Percentiles rank a stretch among this genome's conserved stretches.
These are phyloP conservation scores for Tetragonula clypearis DNA, from an alignment of 1,140 invertebrate species.

Conservation along the genomic window DNA sequence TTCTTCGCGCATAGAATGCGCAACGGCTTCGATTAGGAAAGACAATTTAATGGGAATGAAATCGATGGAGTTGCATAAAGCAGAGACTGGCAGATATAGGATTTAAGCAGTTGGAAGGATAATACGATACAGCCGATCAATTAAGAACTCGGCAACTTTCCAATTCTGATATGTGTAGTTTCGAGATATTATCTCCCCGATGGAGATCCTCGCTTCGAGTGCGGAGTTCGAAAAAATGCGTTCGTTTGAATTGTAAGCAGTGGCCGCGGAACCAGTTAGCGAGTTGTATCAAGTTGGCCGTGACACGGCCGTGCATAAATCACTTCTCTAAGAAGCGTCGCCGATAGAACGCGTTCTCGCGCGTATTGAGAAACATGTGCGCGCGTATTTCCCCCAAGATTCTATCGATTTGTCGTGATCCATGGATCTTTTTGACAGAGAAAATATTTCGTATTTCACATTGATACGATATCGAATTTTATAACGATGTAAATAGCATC, in stretches of 20 bases:
- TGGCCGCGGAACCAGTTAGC: slow-evolving; percentile 73
- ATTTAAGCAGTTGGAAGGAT: neutral
- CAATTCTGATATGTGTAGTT: neutral
- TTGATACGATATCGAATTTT: no score
- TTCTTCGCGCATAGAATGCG: no score
- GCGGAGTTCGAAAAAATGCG: slow-evolving; percentile 32
- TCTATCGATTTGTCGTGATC: no score
- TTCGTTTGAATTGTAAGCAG: slow-evolving; percentile 39
- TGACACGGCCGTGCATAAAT: slow-evolving; percentile 80
- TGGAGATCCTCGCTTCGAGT: neutral
- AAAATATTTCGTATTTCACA: no score
- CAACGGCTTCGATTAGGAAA: neutral
- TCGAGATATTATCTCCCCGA: neutral
- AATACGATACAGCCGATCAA: neutral
- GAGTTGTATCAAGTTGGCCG: slow-evolving; percentile 80
- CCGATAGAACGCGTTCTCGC: slow-evolving; percentile 50
- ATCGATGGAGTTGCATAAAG: no score
- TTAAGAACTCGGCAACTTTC: neutral
- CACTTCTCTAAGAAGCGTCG: slow-evolving; percentile 70
- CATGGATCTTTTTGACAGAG: no score
- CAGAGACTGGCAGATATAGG: neutral
- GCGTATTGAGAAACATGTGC: neutral
- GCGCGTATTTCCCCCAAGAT: no score
- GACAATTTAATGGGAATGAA: neutral
- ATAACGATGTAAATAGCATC: no score